Evolutionary conservation across 2,113 vertebrate genomes (phyloP), one percentile per base, ranked within the genome.

Genomic region (Pithys albifrons): DNA sequence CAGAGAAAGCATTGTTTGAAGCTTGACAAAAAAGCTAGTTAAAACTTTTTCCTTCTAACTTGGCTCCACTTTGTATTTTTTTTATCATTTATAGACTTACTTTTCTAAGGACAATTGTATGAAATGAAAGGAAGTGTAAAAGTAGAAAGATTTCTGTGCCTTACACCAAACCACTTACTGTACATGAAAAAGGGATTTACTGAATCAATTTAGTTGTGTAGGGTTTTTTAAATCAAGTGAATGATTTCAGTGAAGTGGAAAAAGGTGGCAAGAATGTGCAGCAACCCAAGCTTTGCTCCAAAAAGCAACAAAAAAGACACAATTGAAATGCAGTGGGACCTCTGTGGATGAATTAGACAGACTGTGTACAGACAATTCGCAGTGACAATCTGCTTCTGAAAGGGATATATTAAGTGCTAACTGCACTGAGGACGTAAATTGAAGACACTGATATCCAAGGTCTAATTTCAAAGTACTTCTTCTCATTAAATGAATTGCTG

Each of bases 111-210:
- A 95, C 93, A 96, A 97, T 95, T 97, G 95, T 97, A 95, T 96
- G 87, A 96, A 97, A 97, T 93, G 93, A 96, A 97, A 97, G 94
- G 95, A 95, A 96, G 94, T 94, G 79, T 96, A 97, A 93, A 96
- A 96, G 93, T 93, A 97, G 89, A 96, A 95, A 96, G 96, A 95
- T 90, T 96, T 96, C 86, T 95, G 88, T 97, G 91, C 94, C 93
- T 96, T 95, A 95, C 84, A 96, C 93, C 89, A 96, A 97, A 94
- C 87, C 91, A 95, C 92, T 96, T 97, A 96, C 96, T 95, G 96
- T 96, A 96, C 96, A 97, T 95, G 96, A 96, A 97, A 97, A 96
- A 96, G 94, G 89, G 92, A 97, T 97, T 97, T 96, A 95, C 93
- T 93, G 91, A 94, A 96, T 96, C 95, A 97, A 94, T 96, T 97